Evolutionary conservation across 2,888 invertebrate genomes (phyloP), one percentile per base, ranked within the genome.

Genomic region (Caenorhabditis plicata): DNA sequence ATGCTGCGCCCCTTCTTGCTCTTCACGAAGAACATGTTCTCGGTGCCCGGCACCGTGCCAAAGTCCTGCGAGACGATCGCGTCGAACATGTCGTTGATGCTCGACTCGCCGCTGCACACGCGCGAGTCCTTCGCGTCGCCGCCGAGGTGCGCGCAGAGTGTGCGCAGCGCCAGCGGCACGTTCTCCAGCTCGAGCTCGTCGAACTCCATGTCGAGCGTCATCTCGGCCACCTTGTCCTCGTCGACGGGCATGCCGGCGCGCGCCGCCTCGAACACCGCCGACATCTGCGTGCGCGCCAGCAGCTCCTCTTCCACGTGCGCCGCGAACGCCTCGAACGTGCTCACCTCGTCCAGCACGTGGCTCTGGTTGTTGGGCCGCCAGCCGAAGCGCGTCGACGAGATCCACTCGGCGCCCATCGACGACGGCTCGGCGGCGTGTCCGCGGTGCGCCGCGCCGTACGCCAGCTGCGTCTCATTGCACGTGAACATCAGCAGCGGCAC

Each of bases 101-200:
- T 60, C n/a, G 62, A 50, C 19, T 43, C 58, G 25, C 43, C 31
- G 42, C 61, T 63, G 32, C 58, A 60, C 19, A 49, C 33, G 15
- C 35, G 38, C 5, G 22, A 7, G 15, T 19, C 7, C 13, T 31
- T 20, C 2, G n/a, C 26, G 1, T 32, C 27, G 25, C 8, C 39
- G 13, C 26, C n/a, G 17, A 67, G 11, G 49, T 70, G 70, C 11
- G 44, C 19, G 32, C 70, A 70, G 23, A 67, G 46, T 7, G 47
- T 51, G 9, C 42, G 36, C n/a, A 70, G 25, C 7, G 63, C 54
- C 1, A 4, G 22, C 9, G 63, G 55, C 25, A 67, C 60, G 0
- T 50, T 39, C 5, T 60, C 39, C 25, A 64, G 26, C 49, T 67
- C 67, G 11, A 61, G 25, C n/a, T 54, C 53, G 35, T 56, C 36